Percentiles rank a stretch among this genome's conserved stretches.
These are phyloP conservation scores for Emmelina monodactyla DNA, from an alignment of 2,888 invertebrate species.

Conservation along the genomic window DNA sequence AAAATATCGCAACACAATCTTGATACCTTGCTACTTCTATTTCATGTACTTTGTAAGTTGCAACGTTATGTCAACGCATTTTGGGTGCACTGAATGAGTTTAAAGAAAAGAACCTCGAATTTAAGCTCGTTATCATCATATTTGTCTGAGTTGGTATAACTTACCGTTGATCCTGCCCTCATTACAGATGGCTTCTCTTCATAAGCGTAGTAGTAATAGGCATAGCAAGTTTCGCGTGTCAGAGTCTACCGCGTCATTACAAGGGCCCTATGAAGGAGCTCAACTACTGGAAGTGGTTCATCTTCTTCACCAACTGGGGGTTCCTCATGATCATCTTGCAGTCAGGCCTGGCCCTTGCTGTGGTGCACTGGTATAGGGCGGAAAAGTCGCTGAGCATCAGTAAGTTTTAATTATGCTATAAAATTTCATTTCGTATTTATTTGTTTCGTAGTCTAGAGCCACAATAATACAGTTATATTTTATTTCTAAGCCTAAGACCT, in stretches of 20 bases:
- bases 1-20: too few relatives aligned
- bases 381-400: constrained; percentile 32
- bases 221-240: constrained; percentile 50
- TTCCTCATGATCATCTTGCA: constrained; percentile 66
- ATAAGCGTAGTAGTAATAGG: constrained; percentile 50
- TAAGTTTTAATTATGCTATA: constrained; percentile 23
- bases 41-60: too few relatives aligned
- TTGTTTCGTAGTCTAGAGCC: too few relatives aligned
- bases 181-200: constrained; percentile 61
- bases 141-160: too few relatives aligned
- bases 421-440: constrained; percentile 3
- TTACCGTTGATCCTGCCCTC: too few relatives aligned
- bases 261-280: constrained; percentile 37
- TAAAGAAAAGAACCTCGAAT: too few relatives aligned
- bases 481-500: too few relatives aligned
- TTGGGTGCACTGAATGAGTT: too few relatives aligned
- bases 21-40: too few relatives aligned
- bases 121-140: too few relatives aligned
- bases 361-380: constrained; percentile 52
- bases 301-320: constrained; percentile 80
- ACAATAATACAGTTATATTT: too few relatives aligned
- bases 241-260: constrained; percentile 39
- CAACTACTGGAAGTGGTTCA: constrained; percentile 70
- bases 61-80: too few relatives aligned
- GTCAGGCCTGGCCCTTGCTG: constrained; percentile 57